Percentiles rank a stretch among this genome's conserved stretches.
These are phyloP conservation scores for Ciona savignyi DNA, from an alignment of 23 tunicate genomes.

Conservation along the genomic window DNA sequence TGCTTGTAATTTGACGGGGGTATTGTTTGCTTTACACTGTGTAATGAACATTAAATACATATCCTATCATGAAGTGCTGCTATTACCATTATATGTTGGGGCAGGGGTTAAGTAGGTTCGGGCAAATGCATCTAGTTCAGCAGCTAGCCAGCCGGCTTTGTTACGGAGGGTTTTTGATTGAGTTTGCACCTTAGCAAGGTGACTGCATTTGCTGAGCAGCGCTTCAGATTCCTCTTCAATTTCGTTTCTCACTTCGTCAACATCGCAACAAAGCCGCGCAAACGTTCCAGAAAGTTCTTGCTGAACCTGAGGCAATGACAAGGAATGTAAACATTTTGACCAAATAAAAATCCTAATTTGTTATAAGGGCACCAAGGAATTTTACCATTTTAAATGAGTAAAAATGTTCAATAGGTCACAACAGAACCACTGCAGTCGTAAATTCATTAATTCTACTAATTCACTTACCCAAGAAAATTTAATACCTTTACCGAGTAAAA, in stretches of 20 bases:
- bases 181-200: slow-evolving; percentile 27
- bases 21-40: background rate
- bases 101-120: slow-evolving; percentile 23
- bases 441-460: too few species aligned
- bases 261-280: slow-evolving; percentile 55
- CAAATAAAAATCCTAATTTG: too few species aligned
- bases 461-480: too few species aligned
- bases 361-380: too few species aligned
- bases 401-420: too few species aligned
- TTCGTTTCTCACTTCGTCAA: slow-evolving; percentile 44
- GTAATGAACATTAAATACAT: background rate
- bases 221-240: slow-evolving; percentile 32
- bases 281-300: slow-evolving; percentile 82
- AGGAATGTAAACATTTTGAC: too few species aligned
- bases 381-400: too few species aligned
- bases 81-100: slow-evolving; percentile 5
- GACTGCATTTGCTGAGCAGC: slow-evolving; percentile 18
- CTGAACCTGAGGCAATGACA: slow-evolving; percentile 45
- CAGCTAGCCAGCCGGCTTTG: slow-evolving; percentile 76
- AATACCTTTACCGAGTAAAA: too few species aligned
- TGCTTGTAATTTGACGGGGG: too few species aligned
- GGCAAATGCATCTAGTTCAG: slow-evolving; percentile 51
- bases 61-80: background rate
- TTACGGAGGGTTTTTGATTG: slow-evolving; percentile 64
- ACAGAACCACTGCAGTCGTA: too few species aligned